These are phyloP conservation scores for Gouania willdenowi DNA, from an alignment of 2,797 vertebrate species.

Conservation along the genomic window DNA sequence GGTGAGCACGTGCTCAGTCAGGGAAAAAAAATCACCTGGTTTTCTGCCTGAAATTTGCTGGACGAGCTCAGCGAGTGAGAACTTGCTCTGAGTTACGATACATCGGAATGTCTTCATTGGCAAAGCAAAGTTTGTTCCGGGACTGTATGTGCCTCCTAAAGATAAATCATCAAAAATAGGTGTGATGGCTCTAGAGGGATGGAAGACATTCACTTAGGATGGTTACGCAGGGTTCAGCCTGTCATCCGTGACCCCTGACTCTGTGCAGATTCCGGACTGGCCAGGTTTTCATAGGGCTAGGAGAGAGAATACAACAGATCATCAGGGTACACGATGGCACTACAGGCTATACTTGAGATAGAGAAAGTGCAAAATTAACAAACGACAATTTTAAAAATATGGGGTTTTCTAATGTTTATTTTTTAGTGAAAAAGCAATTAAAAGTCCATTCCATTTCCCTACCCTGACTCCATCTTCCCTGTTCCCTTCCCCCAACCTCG, in stretches of 20 bases:
- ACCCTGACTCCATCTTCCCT: no score
- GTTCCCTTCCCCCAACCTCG: no score
- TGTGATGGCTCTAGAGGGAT: slow-evolving; percentile 6
- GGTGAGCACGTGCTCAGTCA: no score
- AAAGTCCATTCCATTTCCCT: no score
- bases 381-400: no score
- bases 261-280: slow-evolving; percentile 30
- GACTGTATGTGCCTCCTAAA: slow-evolving; percentile 27
- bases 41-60: slow-evolving; percentile 32
- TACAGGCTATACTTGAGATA: no score
- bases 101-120: slow-evolving; percentile 42
- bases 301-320: slow-evolving; percentile 27
- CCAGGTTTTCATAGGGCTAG: slow-evolving; percentile 20
- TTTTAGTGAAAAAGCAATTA: no score
- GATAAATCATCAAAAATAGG: slow-evolving; percentile 20
- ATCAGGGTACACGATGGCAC: no score
- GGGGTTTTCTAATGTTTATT: no score
- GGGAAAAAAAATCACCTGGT: no score
- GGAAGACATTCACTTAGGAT: slow-evolving; percentile 12
- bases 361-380: no score
- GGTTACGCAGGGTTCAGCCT: background rate
- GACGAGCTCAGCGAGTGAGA: slow-evolving; percentile 41
- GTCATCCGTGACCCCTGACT: slow-evolving; percentile 46
- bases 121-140: slow-evolving; percentile 35
- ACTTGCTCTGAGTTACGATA: slow-evolving; percentile 46